phyloP scores from a whole-genome alignment of 1,140 invertebrate species.

The Nomia melanderi region DNA sequence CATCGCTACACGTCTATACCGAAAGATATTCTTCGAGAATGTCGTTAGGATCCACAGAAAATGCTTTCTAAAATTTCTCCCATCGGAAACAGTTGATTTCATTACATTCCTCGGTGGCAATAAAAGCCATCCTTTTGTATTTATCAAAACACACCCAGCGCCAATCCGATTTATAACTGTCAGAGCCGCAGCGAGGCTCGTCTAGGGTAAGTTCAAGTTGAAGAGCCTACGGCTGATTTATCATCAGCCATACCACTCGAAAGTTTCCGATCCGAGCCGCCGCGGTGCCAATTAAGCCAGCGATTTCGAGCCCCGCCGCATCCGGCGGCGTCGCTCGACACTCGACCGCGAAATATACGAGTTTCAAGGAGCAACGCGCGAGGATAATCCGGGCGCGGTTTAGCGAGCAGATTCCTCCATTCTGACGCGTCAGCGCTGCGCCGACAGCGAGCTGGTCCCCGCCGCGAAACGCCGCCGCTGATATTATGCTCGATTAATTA shows the following conservation, averaged over 20 bases:
- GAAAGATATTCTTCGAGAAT: too few relatives aligned
- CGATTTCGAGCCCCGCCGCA: background rate
- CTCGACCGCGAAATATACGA: constrained; percentile 6
- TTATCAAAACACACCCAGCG: too few relatives aligned
- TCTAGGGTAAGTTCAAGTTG: too few relatives aligned
- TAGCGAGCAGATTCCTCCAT: constrained; percentile 10
- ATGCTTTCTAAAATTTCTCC: too few relatives aligned
- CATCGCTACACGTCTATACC: too few relatives aligned
- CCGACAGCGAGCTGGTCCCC: background rate
- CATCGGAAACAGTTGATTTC: too few relatives aligned
- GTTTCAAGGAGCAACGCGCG: constrained; percentile 6
- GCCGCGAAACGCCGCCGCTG: constrained; percentile 22
- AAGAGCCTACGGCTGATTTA: background rate
- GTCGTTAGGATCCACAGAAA: too few relatives aligned
- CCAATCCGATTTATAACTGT: too few relatives aligned
- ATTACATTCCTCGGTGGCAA: too few relatives aligned
- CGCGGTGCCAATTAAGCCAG: constrained; percentile 3
- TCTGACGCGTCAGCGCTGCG: constrained; percentile 33
- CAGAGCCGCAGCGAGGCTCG: too few relatives aligned
- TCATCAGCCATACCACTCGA: background rate
- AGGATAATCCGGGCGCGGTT: constrained; percentile 22
- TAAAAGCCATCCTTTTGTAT: too few relatives aligned
- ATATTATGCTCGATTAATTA: constrained; percentile 49
- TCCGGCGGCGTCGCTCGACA: background rate
- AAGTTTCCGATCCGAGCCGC: background rate